Evolutionary conservation across 2,888 invertebrate species (phyloP), one percentile per base, ranked within the genome.

Genomic region (Agrotis clavis): DNA sequence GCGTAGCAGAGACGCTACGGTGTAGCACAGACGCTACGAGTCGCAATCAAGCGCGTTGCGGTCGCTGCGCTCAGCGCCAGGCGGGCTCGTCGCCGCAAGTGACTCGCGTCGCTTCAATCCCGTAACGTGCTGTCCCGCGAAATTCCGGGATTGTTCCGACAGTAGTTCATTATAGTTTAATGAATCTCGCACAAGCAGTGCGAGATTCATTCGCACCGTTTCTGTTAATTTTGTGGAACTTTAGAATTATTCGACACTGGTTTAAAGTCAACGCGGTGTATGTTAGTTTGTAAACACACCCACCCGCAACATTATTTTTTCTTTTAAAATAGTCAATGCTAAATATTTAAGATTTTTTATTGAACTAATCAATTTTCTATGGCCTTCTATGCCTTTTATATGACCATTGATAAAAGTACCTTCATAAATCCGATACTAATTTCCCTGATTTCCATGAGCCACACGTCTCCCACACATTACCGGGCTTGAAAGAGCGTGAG

Each of bases 11-110:
- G 47, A 41, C 13, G 67, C 71, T 56, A 56, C 56, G 30, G 41
- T 21, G 61, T 65, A 60, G 62, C 61, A 18, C n/a, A 30, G 41
- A 35, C 53, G 51, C 77, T 76, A 70, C 77, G 77, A 77, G 51
- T 84, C 50, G 56, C 82, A 84, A 84, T 72, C 72, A 84, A 75
- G 61, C 62, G 56, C 57, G 73, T 74, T 86, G 86, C 73, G 83
- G 86, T 86, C 67, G 60, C 56, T 18, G 35, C 71, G 61, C 82
- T 82, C 83, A 79, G 41, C 62, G 65, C 45, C 81, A 72, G 64
- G 54, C 84, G 61, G n/a, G n/a, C 13, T 35, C 57, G 57, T 57
- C 41, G 14, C 35, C 25, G 35, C 57, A 56, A 30, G 76, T 30
- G 65, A 78, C 78, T 75, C 25, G 45, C 47, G 50, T 50, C 30